Percentiles rank a stretch among this genome's conserved stretches.
Evolutionary conservation across 2,797 vertebrate species (phyloP).

Genomic region (Paramormyrops hopkinsi): DNA sequence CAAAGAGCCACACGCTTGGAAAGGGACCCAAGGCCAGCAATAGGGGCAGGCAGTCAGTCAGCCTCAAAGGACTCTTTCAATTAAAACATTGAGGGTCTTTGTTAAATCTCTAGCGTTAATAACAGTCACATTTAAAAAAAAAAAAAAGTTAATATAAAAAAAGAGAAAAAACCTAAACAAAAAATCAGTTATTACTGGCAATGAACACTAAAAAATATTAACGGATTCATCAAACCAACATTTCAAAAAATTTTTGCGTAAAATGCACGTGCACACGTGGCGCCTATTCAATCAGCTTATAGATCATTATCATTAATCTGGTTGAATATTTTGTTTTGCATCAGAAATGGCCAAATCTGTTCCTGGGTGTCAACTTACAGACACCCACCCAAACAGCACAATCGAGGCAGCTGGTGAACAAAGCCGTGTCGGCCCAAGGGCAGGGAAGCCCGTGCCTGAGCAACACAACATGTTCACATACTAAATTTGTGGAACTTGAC

Average conservation of each 20-base stretch:
- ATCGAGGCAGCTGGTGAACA: background rate
- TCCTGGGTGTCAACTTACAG: background rate
- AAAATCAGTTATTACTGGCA: constrained; percentile 27
- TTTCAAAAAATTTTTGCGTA: background rate
- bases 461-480: background rate
- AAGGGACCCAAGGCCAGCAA: constrained; percentile 96
- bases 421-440: background rate
- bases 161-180: constrained; percentile 54
- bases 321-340: background rate
- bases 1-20: constrained; percentile 90
- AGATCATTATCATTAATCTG: background rate
- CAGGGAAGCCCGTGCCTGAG: background rate
- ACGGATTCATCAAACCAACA: constrained; percentile 14
- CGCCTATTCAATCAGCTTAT: background rate
- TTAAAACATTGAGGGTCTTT: constrained; percentile 97
- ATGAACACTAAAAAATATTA: constrained; percentile 18
- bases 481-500: background rate
- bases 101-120: constrained; percentile 89
- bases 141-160: constrained; percentile 51
- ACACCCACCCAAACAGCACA: background rate
- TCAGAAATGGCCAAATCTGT: background rate
- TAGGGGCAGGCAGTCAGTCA: constrained; percentile 88
- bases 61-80: constrained; percentile 93
- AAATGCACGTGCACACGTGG: background rate
- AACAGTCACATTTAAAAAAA: constrained; percentile 70